Conservation (phyloP, 2,888 invertebrate species). For the Acronicta alni region DNA sequence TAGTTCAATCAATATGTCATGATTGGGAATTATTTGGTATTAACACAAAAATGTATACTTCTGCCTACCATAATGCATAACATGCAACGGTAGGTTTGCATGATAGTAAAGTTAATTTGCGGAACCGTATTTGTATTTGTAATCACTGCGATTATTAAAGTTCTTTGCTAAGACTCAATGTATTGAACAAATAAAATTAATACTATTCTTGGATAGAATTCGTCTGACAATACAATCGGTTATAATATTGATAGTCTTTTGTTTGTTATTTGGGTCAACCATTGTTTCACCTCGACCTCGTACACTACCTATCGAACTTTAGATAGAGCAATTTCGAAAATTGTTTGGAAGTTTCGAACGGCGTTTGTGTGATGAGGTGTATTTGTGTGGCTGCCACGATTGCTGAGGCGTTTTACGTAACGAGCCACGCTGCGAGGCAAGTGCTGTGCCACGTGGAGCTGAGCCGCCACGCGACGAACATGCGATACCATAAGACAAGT, state of each 20-base stretch:
- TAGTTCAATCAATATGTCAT: conserved; percentile 14
- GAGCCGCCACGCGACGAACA: conserved; percentile 60
- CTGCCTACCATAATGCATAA: too few species aligned
- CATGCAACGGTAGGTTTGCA: conserved; percentile 42
- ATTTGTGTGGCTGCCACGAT: conserved; percentile 52
- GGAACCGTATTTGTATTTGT: conserved; percentile 46
- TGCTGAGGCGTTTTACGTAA: conserved; percentile 68
- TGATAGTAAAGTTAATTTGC: conserved; percentile 59
- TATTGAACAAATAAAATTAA: conserved; percentile 44
- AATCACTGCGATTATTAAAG: conserved; percentile 51
- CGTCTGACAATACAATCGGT: conserved; percentile 41
- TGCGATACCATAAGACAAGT: conserved; percentile 58
- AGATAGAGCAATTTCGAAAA: conserved; percentile 37
- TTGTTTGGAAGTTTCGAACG: conserved; percentile 11
- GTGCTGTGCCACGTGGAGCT: conserved; percentile 71
- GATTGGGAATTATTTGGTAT: conserved; percentile 13
- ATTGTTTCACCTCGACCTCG: conserved; percentile 64
- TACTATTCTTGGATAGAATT: conserved; percentile 35
- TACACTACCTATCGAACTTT: conserved; percentile 41
- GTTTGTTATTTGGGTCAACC: conserved; percentile 62
- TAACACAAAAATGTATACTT: too few species aligned
- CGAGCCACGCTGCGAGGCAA: conserved; percentile 66
- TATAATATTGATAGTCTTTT: conserved; percentile 57
- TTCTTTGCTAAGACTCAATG: conserved; percentile 26
- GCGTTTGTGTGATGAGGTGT: conserved; percentile 11